phyloP scores from a whole-genome alignment of 2,888 invertebrate genomes.

The Lysandra bellargus region DNA sequence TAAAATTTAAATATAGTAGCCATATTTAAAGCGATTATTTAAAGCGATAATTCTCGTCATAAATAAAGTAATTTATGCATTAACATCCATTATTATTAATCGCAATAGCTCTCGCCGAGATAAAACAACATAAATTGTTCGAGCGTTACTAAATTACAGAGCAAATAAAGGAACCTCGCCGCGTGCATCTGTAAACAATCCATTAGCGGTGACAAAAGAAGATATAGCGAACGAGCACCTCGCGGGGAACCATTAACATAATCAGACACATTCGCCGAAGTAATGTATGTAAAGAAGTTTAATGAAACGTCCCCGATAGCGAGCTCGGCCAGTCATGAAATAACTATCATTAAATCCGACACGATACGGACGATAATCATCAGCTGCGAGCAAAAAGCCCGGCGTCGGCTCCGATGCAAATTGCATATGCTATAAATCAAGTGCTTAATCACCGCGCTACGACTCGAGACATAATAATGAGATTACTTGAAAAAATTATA shows the following conservation, averaged over 20 bases:
- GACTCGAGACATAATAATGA: slow-evolving; percentile 70
- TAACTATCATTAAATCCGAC: slow-evolving; percentile 78
- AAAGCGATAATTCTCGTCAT: background rate
- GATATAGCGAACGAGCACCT: slow-evolving; percentile 59
- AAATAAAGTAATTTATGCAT: slow-evolving; percentile 5
- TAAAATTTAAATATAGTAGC: slow-evolving; percentile 6
- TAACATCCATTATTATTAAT: slow-evolving; percentile 7
- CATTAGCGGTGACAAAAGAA: slow-evolving; percentile 65
- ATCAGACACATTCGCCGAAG: slow-evolving; percentile 75
- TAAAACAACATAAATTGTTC: slow-evolving; percentile 38
- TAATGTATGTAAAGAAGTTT: slow-evolving; percentile 76
- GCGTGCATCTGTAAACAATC: slow-evolving; percentile 63
- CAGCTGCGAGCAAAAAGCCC: slow-evolving; percentile 74
- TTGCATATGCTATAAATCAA: slow-evolving; percentile 79
- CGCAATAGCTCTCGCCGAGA: slow-evolving; percentile 16
- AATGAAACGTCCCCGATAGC: slow-evolving; percentile 75
- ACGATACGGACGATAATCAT: slow-evolving; percentile 79
- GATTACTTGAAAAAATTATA: slow-evolving; percentile 75
- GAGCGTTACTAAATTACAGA: background rate
- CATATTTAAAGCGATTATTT: slow-evolving; percentile 11
- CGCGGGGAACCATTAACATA: slow-evolving; percentile 69
- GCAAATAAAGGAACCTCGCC: slow-evolving; percentile 37
- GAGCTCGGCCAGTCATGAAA: slow-evolving; percentile 75
- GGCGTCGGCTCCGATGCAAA: slow-evolving; percentile 74
- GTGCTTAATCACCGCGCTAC: slow-evolving; percentile 73